Conservation (phyloP, 2,888 invertebrate species). For the Cantharis nigra region DNA sequence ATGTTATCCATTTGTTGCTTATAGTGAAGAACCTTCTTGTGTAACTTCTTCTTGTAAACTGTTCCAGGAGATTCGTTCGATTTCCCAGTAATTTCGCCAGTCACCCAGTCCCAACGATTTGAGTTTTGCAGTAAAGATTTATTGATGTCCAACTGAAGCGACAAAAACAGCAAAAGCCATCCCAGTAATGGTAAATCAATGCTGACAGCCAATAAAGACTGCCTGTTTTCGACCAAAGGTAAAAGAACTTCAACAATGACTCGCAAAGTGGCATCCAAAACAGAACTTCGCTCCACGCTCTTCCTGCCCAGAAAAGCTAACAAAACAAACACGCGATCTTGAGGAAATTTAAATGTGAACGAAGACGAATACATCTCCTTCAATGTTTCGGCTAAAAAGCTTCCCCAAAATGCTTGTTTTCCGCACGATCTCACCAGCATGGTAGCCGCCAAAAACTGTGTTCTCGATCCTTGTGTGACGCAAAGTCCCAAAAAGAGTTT, state of each 20-base stretch:
- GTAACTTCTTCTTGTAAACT: conserved; percentile 67
- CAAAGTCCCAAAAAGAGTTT: conserved; percentile 74
- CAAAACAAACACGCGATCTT: conserved; percentile 87
- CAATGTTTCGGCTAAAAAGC: conserved; percentile 83
- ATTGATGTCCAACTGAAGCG: conserved; percentile 67
- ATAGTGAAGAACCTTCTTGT: conserved; percentile 73
- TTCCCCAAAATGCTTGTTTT: conserved; percentile 77
- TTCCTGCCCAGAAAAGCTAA: conserved; percentile 86
- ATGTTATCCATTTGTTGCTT: conserved; percentile 70
- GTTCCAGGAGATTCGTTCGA: conserved; percentile 48
- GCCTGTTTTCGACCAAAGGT: conserved; percentile 51
- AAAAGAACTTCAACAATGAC: conserved; percentile 65
- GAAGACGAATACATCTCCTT: conserved; percentile 78
- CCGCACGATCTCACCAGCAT: conserved; percentile 76
- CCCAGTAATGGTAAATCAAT: conserved; percentile 72
- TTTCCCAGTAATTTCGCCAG: conserved; percentile 68
- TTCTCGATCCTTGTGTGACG: conserved; percentile 76
- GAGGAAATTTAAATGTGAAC: conserved; percentile 79
- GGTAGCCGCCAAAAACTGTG: conserved; percentile 79
- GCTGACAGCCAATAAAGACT: conserved; percentile 59
- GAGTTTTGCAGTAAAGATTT: conserved; percentile 46
- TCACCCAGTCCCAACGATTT: conserved; percentile 88
- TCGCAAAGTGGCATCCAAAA: conserved; percentile 67
- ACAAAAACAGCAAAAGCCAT: conserved; percentile 77
- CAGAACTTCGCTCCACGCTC: conserved; percentile 67